These are phyloP conservation scores for Sialis lutaria DNA, from an alignment of 2,888 invertebrate genomes.

Conservation along the genomic window DNA sequence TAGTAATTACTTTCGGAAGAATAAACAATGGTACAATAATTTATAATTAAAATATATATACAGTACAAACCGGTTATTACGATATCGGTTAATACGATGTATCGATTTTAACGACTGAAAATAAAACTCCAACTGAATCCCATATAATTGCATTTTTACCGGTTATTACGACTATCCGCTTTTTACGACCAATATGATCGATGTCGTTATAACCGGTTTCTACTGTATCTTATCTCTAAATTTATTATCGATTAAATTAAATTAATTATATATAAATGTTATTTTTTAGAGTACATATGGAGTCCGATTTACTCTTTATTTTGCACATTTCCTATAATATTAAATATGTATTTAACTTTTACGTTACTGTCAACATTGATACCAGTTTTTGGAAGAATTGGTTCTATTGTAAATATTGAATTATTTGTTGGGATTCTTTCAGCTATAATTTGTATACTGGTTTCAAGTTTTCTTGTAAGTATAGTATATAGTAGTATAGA, in stretches of 20 bases:
- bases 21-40: background rate
- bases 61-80: no score
- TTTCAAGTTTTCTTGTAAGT: slow-evolving; percentile 23
- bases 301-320: slow-evolving; percentile 16
- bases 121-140: no score
- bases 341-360: slow-evolving; percentile 16
- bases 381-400: slow-evolving; percentile 28
- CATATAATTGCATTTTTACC: no score
- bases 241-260: no score
- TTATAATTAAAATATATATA: background rate
- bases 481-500: background rate
- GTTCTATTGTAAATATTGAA: slow-evolving; percentile 27
- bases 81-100: no score
- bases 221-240: no score
- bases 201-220: no score
- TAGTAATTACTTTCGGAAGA: background rate
- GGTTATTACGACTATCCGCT: no score
- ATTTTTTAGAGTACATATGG: slow-evolving; percentile 14
- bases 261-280: background rate
- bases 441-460: slow-evolving; percentile 22
- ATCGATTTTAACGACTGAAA: background rate
- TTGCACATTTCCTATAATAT: slow-evolving; percentile 16
- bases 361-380: slow-evolving; percentile 18
- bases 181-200: no score
- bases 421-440: slow-evolving; percentile 24